Evolutionary conservation across 2,113 vertebrate genomes (phyloP).

Genomic region (Gasterosteus aculeatus): DNA sequence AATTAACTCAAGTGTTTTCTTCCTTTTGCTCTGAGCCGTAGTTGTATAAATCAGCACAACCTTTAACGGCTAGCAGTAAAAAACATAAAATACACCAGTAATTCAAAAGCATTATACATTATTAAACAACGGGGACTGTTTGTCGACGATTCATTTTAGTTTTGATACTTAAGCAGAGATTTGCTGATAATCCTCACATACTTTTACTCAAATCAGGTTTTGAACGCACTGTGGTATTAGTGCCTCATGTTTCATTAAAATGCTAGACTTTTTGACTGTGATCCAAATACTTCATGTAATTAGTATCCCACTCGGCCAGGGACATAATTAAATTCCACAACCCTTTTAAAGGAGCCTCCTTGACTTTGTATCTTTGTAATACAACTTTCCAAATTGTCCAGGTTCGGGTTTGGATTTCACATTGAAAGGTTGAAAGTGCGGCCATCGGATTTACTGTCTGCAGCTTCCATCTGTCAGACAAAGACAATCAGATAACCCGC

Average conservation of each 20-base stretch:
- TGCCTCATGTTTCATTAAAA: neutral
- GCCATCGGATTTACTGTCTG: constrained; percentile 28
- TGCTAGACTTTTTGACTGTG: neutral
- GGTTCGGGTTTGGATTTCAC: constrained; percentile 21
- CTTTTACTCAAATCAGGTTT: neutral
- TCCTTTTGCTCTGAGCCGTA: neutral
- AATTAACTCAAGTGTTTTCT: neutral
- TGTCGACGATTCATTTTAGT: neutral
- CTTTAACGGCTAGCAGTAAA: neutral
- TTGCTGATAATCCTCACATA: neutral
- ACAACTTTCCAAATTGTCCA: too few relatives aligned
- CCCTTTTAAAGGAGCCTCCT: neutral
- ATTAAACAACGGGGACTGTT: neutral
- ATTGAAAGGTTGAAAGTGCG: constrained; percentile 33
- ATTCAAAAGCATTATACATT: neutral
- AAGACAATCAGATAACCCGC: constrained; percentile 23
- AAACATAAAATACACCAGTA: neutral
- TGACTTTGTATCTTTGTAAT: too few relatives aligned
- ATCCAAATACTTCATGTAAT: constrained; percentile 7
- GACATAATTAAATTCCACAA: neutral
- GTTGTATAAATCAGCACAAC: neutral
- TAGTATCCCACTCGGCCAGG: neutral
- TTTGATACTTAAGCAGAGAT: neutral
- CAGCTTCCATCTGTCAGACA: constrained; percentile 17
- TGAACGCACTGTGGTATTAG: neutral